Evolutionary conservation across 2,888 invertebrate genomes (phyloP).

Genomic region (Eristalinus aeneus): DNA sequence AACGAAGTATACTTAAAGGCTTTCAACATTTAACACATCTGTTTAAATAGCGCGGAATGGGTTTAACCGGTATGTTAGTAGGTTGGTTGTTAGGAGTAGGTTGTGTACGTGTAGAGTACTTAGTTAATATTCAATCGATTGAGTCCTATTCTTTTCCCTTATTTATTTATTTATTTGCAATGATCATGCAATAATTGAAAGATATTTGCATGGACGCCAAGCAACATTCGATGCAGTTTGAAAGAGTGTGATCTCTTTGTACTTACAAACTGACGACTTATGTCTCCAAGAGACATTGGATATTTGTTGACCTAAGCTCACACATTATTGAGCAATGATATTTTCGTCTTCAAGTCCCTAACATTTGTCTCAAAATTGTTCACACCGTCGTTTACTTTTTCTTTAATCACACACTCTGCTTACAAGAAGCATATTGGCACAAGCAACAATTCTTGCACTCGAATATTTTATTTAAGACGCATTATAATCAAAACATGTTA

Average conservation of each 20-base stretch:
- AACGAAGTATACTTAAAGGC: conserved; percentile 48
- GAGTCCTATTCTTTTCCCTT: not conserved
- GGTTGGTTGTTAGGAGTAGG: conserved; percentile 39
- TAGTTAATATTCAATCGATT: conserved; percentile 8
- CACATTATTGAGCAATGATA: too few species aligned
- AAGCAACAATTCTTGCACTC: too few species aligned
- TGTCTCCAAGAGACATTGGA: too few species aligned
- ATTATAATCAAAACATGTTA: not conserved
- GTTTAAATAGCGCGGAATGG: conserved; percentile 49
- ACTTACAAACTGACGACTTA: too few species aligned
- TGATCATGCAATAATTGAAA: not conserved
- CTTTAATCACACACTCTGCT: too few species aligned
- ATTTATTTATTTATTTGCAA: conserved; percentile 5
- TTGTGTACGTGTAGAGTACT: conserved; percentile 27
- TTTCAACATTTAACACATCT: conserved; percentile 47
- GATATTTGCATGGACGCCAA: not conserved
- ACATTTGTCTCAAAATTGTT: too few species aligned
- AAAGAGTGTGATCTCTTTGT: not conserved
- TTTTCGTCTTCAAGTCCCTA: too few species aligned
- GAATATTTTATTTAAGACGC: not conserved
- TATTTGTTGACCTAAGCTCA: too few species aligned
- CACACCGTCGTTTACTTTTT: too few species aligned
- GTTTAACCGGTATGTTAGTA: conserved; percentile 19
- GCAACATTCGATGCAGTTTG: conserved; percentile 10
- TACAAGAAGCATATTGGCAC: too few species aligned